Percentiles rank a stretch among this genome's conserved stretches.
Conservation (phyloP, 2,797 vertebrate species). For the Macrochelys suwanniensis region DNA sequence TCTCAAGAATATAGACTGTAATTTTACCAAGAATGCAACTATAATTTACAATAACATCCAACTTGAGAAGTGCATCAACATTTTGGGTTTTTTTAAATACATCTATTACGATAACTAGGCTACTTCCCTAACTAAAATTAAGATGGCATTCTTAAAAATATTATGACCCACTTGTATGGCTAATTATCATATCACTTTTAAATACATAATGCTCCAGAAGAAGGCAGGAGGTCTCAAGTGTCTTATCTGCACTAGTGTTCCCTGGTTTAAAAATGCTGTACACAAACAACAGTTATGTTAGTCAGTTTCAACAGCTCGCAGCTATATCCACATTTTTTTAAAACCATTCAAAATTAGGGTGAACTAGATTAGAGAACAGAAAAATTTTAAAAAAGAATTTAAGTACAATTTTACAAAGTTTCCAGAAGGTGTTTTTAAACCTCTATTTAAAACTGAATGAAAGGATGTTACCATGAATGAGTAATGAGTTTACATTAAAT, state of each 20-base stretch:
- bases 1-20: neutral
- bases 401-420: neutral
- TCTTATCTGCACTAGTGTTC: neutral
- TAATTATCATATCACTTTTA: neutral
- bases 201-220: neutral
- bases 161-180: neutral
- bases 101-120: neutral
- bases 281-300: neutral
- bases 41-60: neutral
- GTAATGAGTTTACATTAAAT: neutral
- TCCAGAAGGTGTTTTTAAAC: neutral
- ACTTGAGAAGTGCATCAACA: neutral
- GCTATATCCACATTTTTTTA: neutral
- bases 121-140: neutral
- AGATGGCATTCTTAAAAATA: neutral
- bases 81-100: neutral
- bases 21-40: neutral
- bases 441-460: neutral
- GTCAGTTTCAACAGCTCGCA: neutral
- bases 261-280: neutral
- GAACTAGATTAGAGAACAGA: neutral
- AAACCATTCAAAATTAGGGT: neutral
- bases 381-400: neutral
- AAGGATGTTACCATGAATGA: neutral
- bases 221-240: neutral